Evolutionary conservation across 1,140 invertebrate species (phyloP).

Genomic region (Brachionus asplanchnoidis): DNA sequence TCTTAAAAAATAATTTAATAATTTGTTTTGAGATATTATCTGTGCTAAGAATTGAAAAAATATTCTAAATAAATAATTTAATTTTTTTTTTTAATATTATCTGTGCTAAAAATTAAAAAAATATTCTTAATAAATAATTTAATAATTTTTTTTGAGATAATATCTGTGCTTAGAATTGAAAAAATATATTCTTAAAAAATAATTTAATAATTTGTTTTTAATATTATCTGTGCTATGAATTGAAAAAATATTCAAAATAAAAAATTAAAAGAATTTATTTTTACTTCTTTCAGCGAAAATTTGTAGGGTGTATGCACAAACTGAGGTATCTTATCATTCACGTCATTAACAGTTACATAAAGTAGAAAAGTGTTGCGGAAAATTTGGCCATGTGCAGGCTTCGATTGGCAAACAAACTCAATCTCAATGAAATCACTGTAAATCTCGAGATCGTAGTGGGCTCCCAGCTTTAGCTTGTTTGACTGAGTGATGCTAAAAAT

Average conservation of each 20-base stretch:
- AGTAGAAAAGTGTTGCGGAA: background rate
- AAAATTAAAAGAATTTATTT: background rate
- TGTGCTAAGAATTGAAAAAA: too few species aligned
- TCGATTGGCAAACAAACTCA: conserved; percentile 8
- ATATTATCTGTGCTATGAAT: too few species aligned
- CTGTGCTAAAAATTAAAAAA: too few species aligned
- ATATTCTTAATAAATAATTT: too few species aligned
- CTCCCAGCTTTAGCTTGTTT: background rate
- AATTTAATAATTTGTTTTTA: too few species aligned
- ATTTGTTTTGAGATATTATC: too few species aligned
- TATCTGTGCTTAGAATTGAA: too few species aligned
- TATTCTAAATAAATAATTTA: too few species aligned
- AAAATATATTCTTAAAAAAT: too few species aligned
- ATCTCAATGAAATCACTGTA: conserved; percentile 5
- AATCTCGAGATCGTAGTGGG: conserved; percentile 4
- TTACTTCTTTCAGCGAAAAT: conserved; percentile 26
- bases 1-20: too few species aligned
- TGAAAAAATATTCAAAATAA: background rate
- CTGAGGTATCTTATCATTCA: conserved; percentile 24
- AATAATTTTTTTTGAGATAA: too few species aligned
- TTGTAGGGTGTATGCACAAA: background rate
- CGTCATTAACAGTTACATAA: conserved; percentile 29
- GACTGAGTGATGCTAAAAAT: background rate
- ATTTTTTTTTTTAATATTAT: too few species aligned
- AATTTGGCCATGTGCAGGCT: background rate